These are phyloP conservation scores for Galleria mellonella DNA, from an alignment of 1,140 invertebrate genomes.

Conservation along the genomic window DNA sequence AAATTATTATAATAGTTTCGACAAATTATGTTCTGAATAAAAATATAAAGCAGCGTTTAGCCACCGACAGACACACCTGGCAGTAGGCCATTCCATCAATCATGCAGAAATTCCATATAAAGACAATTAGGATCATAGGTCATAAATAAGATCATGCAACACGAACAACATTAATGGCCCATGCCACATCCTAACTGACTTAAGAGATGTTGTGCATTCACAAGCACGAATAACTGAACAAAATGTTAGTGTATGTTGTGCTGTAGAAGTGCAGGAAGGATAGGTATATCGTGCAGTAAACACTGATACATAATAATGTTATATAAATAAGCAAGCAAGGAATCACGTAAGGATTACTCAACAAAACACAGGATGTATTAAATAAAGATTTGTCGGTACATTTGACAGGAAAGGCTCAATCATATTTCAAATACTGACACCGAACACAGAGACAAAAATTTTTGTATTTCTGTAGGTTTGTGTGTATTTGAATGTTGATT, in stretches of 20 bases:
- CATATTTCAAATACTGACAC: constrained; percentile 39
- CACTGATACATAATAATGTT: constrained; percentile 56
- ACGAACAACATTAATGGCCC: constrained; percentile 68
- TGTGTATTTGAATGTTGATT: constrained; percentile 11
- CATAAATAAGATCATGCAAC: constrained; percentile 63
- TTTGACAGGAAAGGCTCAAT: constrained; percentile 53
- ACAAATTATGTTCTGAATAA: constrained; percentile 22
- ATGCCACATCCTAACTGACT: constrained; percentile 52
- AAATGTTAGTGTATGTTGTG: constrained; percentile 49
- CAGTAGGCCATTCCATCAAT: constrained; percentile 59
- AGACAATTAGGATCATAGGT: constrained; percentile 43
- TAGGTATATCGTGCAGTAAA: constrained; percentile 66
- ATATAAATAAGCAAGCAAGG: constrained; percentile 64
- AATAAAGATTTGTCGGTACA: constrained; percentile 50
- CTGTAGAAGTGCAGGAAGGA: constrained; percentile 62
- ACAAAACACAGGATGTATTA: constrained; percentile 55
- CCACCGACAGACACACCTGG: constrained; percentile 51
- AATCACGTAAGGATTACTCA: constrained; percentile 46
- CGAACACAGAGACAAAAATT: constrained; percentile 26
- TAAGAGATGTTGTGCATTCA: constrained; percentile 56
- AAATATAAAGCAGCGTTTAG: constrained; percentile 55
- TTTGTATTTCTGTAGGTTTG: constrained; percentile 40
- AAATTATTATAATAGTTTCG: too few species aligned
- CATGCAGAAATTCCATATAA: constrained; percentile 63
- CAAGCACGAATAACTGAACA: constrained; percentile 58